A percentile compares a stretch with the other conserved stretches of the same genome.
These are phyloP conservation scores for Coenonympha glycerion DNA, from an alignment of 2,888 invertebrate genomes.

Conservation along the genomic window DNA sequence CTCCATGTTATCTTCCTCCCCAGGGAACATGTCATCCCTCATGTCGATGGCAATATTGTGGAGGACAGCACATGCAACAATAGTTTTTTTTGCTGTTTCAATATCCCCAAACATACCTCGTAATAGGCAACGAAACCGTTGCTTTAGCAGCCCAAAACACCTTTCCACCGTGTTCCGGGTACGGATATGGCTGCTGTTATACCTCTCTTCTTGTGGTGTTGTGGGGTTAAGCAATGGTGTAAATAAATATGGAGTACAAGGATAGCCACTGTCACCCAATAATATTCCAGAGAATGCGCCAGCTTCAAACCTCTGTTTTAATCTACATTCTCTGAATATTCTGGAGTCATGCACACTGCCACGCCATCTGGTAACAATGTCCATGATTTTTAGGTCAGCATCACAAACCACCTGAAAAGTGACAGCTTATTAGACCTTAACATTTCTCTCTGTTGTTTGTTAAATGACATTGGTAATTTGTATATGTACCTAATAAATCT, in stretches of 20 bases:
- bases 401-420: constrained; percentile 11
- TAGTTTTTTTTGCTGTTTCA: not conserved
- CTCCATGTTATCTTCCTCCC: too few species aligned
- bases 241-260: constrained; percentile 24
- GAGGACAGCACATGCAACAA: not conserved
- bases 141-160: constrained; percentile 26
- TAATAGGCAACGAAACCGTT: not conserved
- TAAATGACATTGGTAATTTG: too few species aligned
- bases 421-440: too few species aligned
- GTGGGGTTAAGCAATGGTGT: constrained; percentile 20
- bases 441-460: too few species aligned
- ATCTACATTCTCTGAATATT: constrained; percentile 9
- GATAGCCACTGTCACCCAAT: constrained; percentile 28
- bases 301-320: constrained; percentile 12
- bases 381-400: constrained; percentile 11
- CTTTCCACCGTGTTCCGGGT: constrained; percentile 25
- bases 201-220: constrained; percentile 21
- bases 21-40: too few species aligned
- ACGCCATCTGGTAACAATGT: constrained; percentile 7
- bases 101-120: not conserved
- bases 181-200: constrained; percentile 25
- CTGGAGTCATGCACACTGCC: constrained; percentile 11
- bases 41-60: constrained; percentile 6
- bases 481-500: too few species aligned
- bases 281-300: constrained; percentile 22